Evolutionary conservation across 2,797 vertebrate genomes (phyloP).

Genomic region (Phalanger gymnotis): DNA sequence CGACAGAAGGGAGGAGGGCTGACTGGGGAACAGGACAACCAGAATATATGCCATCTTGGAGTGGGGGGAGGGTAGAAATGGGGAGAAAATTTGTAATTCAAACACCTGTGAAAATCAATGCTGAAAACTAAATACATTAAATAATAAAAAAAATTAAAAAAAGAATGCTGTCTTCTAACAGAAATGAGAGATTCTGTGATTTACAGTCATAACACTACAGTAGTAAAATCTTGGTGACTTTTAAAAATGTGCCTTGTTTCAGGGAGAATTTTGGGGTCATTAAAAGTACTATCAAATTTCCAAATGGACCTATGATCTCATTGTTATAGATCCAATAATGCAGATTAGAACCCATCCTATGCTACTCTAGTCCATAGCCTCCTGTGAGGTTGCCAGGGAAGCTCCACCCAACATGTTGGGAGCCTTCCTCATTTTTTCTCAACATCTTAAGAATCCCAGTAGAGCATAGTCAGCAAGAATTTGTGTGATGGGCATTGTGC

Average conservation of each 20-base stretch:
- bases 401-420: no score
- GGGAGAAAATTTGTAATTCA: no score
- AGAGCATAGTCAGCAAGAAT: no score
- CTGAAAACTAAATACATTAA: no score
- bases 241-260: background rate
- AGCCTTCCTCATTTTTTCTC: no score
- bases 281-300: background rate
- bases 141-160: no score
- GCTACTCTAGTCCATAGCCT: background rate
- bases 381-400: background rate
- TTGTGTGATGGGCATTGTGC: background rate
- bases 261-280: background rate
- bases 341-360: background rate
- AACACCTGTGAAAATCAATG: no score
- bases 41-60: no score
- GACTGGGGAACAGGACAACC: no score
- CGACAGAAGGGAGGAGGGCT: no score
- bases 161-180: background rate
- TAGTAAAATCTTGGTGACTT: background rate
- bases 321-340: background rate
- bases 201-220: background rate
- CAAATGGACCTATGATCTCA: background rate
- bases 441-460: no score
- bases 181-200: background rate
- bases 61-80: no score